Percentiles rank a stretch among this genome's conserved stretches.
Evolutionary conservation across 1,140 invertebrate genomes (phyloP).

Genomic region (Drosophila melanica): DNA sequence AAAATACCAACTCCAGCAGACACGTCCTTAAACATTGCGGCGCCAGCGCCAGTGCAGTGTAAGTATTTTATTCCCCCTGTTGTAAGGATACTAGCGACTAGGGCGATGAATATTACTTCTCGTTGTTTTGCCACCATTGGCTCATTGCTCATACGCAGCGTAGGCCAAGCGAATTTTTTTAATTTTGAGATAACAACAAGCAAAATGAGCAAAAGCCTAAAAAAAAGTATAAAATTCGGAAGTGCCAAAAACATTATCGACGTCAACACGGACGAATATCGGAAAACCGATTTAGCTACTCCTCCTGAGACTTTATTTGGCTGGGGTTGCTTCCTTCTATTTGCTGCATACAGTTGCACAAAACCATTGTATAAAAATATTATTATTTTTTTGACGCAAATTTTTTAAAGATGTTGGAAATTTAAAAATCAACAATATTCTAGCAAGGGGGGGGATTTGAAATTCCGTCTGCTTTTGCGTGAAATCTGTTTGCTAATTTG

Average conservation of each 20-base stretch:
- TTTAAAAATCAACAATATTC: slow-evolving; percentile 67
- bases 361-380: slow-evolving; percentile 7
- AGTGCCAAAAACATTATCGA: too few species aligned
- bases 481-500: slow-evolving; percentile 77
- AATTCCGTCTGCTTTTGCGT: slow-evolving; percentile 42
- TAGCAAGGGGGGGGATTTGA: slow-evolving; percentile 1
- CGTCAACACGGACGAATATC: too few species aligned
- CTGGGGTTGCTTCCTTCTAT: too few species aligned
- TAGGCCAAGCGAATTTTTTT: slow-evolving; percentile 30
- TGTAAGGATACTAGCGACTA: slow-evolving; percentile 36
- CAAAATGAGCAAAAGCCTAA: slow-evolving; percentile 7
- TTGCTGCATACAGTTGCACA: too few species aligned
- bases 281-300: too few species aligned
- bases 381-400: slow-evolving; percentile 39
- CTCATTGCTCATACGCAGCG: slow-evolving; percentile 62
- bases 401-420: slow-evolving; percentile 49
- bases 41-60: slow-evolving; percentile 34
- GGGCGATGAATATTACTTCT: too few species aligned
- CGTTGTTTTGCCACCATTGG: too few species aligned
- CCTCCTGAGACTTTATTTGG: too few species aligned
- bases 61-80: slow-evolving; percentile 54
- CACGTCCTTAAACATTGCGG: slow-evolving; percentile 33
- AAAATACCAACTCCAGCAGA: slow-evolving; percentile 42
- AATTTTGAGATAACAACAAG: slow-evolving; percentile 1
- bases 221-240: not conserved